phyloP scores from a whole-genome alignment of 2,797 vertebrate species.

The Sebastes diaconus region DNA sequence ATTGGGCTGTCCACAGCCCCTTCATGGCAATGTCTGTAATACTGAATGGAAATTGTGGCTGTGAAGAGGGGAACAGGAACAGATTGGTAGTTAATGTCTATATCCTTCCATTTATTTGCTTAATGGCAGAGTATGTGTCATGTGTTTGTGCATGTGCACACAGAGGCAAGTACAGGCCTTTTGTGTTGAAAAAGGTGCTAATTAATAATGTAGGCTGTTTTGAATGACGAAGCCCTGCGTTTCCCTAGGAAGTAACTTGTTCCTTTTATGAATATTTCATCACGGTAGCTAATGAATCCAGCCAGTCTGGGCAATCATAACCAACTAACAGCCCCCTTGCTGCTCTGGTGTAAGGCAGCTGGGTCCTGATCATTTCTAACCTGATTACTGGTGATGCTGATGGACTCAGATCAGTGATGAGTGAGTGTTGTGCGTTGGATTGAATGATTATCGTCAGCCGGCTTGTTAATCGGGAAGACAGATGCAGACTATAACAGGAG shows the following conservation, averaged over 20 bases:
- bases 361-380: constrained; percentile 59
- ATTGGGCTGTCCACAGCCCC: constrained; percentile 19
- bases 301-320: constrained; percentile 64
- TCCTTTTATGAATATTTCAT: constrained; percentile 83
- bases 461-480: constrained; percentile 19
- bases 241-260: constrained; percentile 76
- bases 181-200: constrained; percentile 55
- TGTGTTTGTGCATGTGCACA: constrained; percentile 4
- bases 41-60: constrained; percentile 35
- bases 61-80: neutral
- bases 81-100: constrained; percentile 14
- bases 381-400: constrained; percentile 60
- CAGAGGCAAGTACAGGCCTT: constrained; percentile 24
- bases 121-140: neutral
- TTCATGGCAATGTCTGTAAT: constrained; percentile 23
- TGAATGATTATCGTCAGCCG: constrained; percentile 16
- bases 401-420: constrained; percentile 49
- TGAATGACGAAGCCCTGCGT: constrained; percentile 64
- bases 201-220: constrained; percentile 78
- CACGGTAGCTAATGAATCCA: constrained; percentile 69
- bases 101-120: constrained; percentile 12
- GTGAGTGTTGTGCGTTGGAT: constrained; percentile 28
- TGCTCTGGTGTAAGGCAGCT: constrained; percentile 40
- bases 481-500: neutral
- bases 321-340: constrained; percentile 64